Evolutionary conservation across 2,888 invertebrate species (phyloP).

Genomic region (Augochlorella aurata): DNA sequence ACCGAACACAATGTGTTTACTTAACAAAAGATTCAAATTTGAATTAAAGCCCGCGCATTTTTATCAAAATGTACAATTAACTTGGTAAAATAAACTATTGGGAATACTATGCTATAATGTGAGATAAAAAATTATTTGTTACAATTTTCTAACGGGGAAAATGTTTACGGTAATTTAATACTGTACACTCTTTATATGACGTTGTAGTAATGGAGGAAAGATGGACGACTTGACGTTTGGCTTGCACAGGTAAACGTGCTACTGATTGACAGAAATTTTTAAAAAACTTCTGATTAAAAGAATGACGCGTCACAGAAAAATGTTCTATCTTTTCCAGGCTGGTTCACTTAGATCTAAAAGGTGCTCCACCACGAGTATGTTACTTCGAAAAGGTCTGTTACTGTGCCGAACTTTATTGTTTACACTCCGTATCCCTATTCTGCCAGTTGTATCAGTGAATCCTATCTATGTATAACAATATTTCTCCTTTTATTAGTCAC

Average conservation of each 20-base stretch:
- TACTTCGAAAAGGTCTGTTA: slow-evolving; percentile 84
- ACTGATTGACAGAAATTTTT: slow-evolving; percentile 45
- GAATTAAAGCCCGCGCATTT: slow-evolving; percentile 18
- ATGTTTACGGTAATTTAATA: slow-evolving; percentile 8
- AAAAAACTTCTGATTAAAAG: neutral
- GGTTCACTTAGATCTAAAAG: slow-evolving; percentile 90
- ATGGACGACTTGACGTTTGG: slow-evolving; percentile 83
- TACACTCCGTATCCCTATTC: slow-evolving; percentile 44
- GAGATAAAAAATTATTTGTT: slow-evolving; percentile 17
- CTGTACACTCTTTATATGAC: slow-evolving; percentile 39
- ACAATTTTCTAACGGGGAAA: neutral
- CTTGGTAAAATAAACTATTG: neutral
- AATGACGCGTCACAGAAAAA: slow-evolving; percentile 33
- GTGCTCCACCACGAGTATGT: slow-evolving; percentile 86
- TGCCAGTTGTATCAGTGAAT: slow-evolving; percentile 15
- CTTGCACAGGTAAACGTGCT: slow-evolving; percentile 82
- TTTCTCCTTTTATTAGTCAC: neutral
- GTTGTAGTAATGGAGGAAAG: slow-evolving; percentile 69
- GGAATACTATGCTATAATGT: neutral
- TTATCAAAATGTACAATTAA: neutral
- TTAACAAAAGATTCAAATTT: slow-evolving; percentile 32
- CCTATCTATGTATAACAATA: neutral
- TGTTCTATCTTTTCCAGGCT: slow-evolving; percentile 79
- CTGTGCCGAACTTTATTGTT: slow-evolving; percentile 58
- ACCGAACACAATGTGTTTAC: neutral